Conservation (phyloP, 2,797 vertebrate species). For the Cephalopachus bancanus region DNA sequence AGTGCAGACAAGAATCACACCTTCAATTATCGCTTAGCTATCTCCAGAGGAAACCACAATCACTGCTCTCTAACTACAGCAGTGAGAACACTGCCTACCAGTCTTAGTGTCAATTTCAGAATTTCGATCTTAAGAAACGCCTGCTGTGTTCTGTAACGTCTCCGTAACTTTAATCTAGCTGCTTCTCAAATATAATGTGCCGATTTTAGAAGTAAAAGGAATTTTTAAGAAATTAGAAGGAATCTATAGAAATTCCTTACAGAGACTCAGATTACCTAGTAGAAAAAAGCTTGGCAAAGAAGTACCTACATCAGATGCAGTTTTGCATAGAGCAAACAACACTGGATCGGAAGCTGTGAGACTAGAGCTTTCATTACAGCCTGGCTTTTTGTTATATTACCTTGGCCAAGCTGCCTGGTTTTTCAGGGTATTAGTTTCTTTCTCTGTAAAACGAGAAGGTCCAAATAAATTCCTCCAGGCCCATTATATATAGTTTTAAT, state of each 20-base stretch:
- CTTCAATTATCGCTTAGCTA: background rate
- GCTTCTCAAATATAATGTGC: constrained; percentile 37
- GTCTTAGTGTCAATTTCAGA: constrained; percentile 2
- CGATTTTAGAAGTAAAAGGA: too few species aligned
- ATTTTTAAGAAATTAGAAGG: too few species aligned
- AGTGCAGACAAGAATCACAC: background rate
- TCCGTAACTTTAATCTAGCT: constrained; percentile 33
- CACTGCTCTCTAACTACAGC: background rate
- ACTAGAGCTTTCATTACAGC: background rate
- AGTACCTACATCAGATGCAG: background rate
- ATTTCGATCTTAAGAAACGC: background rate
- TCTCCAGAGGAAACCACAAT: background rate
- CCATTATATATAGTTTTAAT: constrained; percentile 17
- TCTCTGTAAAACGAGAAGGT: constrained; percentile 8
- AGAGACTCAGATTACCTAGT: background rate
- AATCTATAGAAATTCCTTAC: background rate
- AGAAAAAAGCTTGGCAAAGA: background rate
- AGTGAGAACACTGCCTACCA: background rate
- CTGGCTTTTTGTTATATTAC: background rate
- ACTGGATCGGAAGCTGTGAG: background rate
- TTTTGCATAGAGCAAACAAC: background rate
- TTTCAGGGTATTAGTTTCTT: background rate
- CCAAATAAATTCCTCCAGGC: constrained; percentile 55
- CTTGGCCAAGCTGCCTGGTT: background rate
- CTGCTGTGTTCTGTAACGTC: constrained; percentile 26